A percentile compares a stretch with the other conserved stretches of the same genome.
Conservation (phyloP, 2,113 vertebrate species). For the Madoqua kirkii region DNA sequence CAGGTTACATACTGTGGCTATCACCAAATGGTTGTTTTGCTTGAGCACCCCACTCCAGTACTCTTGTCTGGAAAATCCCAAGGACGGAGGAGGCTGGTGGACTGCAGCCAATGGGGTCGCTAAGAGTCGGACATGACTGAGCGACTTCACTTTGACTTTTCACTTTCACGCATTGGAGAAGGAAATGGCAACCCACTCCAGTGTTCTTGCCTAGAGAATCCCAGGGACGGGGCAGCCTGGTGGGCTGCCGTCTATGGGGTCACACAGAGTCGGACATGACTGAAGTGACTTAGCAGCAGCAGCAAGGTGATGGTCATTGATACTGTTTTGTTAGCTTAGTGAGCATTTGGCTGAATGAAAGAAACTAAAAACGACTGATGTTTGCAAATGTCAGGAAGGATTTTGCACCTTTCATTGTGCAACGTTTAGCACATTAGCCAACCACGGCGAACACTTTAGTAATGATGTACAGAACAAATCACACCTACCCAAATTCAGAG, state of each 20-base stretch:
- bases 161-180: too few relatives aligned
- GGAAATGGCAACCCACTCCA: too few relatives aligned
- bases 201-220: too few relatives aligned
- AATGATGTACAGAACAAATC: background rate
- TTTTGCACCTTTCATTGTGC: conserved; percentile 22
- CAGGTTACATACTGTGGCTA: background rate
- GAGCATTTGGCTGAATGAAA: conserved; percentile 4
- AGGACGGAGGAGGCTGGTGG: too few relatives aligned
- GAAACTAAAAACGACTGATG: conserved; percentile 27
- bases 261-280: too few relatives aligned
- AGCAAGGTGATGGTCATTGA: background rate
- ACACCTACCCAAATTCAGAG: background rate
- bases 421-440: background rate
- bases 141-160: too few relatives aligned
- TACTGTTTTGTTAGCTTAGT: background rate
- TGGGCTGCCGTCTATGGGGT: too few relatives aligned
- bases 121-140: too few relatives aligned
- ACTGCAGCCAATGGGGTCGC: too few relatives aligned
- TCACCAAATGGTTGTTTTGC: background rate
- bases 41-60: background rate
- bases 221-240: too few relatives aligned
- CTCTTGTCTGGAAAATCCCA: too few relatives aligned
- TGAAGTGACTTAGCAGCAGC: too few relatives aligned
- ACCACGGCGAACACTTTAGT: background rate
- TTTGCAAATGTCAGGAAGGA: conserved; percentile 44